Conservation (phyloP, 2,797 vertebrate species). For the Anniella stebbinsi region DNA sequence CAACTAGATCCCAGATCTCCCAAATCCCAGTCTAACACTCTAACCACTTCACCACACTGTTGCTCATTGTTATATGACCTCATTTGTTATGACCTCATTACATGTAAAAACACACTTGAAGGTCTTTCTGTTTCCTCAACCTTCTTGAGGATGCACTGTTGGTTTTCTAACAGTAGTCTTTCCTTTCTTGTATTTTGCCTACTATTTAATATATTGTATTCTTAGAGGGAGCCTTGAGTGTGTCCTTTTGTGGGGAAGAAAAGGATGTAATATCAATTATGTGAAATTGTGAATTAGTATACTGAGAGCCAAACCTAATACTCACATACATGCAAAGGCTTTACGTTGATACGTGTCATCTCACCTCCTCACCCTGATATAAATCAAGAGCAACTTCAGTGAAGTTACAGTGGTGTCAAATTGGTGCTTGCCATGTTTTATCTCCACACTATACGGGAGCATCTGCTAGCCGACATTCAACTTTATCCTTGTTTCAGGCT, state of each 20-base stretch:
- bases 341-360: conserved; percentile 2
- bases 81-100: background rate
- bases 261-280: background rate
- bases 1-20: no score
- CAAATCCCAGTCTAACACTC: no score
- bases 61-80: no score
- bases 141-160: background rate
- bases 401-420: conserved; percentile 19
- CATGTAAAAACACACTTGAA: background rate
- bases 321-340: background rate
- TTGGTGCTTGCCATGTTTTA: conserved; percentile 6
- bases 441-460: conserved; percentile 50
- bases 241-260: background rate
- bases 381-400: conserved; percentile 8
- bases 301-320: background rate
- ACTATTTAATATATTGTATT: background rate
- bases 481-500: conserved; percentile 48
- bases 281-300: background rate
- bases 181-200: background rate
- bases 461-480: conserved; percentile 60
- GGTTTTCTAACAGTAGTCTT: background rate
- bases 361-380: background rate
- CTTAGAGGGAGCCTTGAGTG: background rate
- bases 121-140: background rate
- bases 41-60: no score